Evolutionary conservation across 1,140 invertebrate species (phyloP).

Genomic region (Atta colombica): DNA sequence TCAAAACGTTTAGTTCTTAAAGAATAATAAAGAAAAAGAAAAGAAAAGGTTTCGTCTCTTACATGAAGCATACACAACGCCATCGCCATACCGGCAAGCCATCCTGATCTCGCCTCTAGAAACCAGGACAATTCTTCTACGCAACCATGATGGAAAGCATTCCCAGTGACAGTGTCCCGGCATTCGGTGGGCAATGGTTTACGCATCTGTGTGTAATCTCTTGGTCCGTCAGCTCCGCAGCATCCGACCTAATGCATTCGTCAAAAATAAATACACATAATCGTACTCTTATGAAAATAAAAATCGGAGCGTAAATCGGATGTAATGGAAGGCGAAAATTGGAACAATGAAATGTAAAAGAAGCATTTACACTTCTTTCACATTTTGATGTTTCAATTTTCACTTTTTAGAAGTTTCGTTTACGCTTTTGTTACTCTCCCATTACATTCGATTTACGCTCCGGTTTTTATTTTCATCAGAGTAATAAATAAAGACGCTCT

Average conservation of each 20-base stretch:
- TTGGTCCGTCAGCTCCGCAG: slow-evolving; percentile 93
- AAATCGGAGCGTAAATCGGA: too few relatives aligned
- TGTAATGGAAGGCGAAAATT: too few relatives aligned
- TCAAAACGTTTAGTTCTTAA: neutral
- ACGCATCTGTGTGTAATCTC: slow-evolving; percentile 91
- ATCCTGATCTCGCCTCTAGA: slow-evolving; percentile 92
- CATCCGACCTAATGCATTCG: slow-evolving; percentile 90
- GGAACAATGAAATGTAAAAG: too few relatives aligned
- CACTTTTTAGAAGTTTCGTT: too few relatives aligned
- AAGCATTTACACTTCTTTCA: too few relatives aligned
- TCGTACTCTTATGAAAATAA: too few relatives aligned
- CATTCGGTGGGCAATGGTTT: slow-evolving; percentile 94
- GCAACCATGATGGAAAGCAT: slow-evolving; percentile 95
- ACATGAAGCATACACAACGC: slow-evolving; percentile 91
- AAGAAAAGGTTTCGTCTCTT: slow-evolving; percentile 77
- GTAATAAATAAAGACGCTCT: neutral
- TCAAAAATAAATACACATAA: slow-evolving; percentile 6
- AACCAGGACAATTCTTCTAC: slow-evolving; percentile 95
- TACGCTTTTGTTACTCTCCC: too few relatives aligned
- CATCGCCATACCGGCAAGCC: slow-evolving; percentile 93
- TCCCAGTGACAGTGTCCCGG: slow-evolving; percentile 94
- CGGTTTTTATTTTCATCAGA: too few relatives aligned
- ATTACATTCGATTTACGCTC: too few relatives aligned
- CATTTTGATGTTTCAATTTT: too few relatives aligned
- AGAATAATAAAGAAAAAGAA: neutral